phyloP scores from a whole-genome alignment of 2,888 invertebrate genomes.

The Hyles lineata region DNA sequence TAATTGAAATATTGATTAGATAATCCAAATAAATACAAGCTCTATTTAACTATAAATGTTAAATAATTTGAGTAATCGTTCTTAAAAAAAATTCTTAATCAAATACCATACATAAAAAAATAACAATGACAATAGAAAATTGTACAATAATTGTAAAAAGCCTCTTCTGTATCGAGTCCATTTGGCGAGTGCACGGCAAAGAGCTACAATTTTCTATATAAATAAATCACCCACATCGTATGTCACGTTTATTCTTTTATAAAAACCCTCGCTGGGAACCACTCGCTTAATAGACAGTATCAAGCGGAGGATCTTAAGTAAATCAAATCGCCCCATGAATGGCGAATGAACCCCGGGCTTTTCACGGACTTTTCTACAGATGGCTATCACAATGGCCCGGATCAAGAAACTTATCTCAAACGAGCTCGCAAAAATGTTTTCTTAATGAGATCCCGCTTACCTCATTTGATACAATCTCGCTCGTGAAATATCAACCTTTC shows the following conservation, averaged over 20 bases:
- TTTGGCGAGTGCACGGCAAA: neutral
- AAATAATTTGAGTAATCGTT: no score
- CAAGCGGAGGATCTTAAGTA: conserved; percentile 81
- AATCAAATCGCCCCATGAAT: conserved; percentile 85
- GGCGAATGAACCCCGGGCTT: conserved; percentile 78
- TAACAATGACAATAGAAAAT: no score
- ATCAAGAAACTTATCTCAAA: conserved; percentile 79
- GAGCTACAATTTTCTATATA: conserved; percentile 27
- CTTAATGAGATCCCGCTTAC: conserved; percentile 81
- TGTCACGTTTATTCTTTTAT: conserved; percentile 64
- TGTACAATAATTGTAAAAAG: neutral
- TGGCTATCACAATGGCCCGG: conserved; percentile 82
- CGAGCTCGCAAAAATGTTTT: conserved; percentile 78
- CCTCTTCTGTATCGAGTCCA: neutral
- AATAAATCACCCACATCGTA: conserved; percentile 30
- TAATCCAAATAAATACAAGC: no score
- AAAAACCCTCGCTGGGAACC: conserved; percentile 66
- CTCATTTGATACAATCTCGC: conserved; percentile 72
- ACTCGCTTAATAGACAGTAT: conserved; percentile 82
- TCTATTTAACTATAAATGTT: no score
- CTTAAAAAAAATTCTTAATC: no score
- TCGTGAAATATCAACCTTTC: conserved; percentile 6
- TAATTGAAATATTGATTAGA: no score
- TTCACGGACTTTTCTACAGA: conserved; percentile 78
- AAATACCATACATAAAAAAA: no score